Evolutionary conservation across 2,797 vertebrate genomes (phyloP), one percentile per base, ranked within the genome.

Genomic region (Rallus crepitans): DNA sequence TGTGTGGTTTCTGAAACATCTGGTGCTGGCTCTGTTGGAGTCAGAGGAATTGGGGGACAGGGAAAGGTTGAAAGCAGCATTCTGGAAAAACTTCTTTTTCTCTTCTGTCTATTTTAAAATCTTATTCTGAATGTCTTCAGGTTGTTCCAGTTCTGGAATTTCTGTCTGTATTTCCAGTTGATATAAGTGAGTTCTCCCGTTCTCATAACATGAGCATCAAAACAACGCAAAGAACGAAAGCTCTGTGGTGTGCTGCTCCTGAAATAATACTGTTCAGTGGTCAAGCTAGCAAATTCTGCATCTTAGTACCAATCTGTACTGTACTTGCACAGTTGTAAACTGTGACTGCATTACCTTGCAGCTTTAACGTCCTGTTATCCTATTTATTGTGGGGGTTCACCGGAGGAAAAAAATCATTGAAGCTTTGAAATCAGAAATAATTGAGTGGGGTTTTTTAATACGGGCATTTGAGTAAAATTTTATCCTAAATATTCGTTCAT

Each of bases 1-100:
- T 75, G 75, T 87, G 89, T 70, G 71, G 71, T 87, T 97, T 89
- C 60, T 94, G 92, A 93, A 94, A 93, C 71, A 89, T 90, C 94
- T 96, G 92, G 63, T 87, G 59, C 48, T 94, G 86, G 78, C 88
- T 95, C 70, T 70, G 86, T 12, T 79, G 88, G 86, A 92, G 66
- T 25, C 24, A 84, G 68, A 89, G 60, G 33, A 88, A 27, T 52
- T 15, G 23, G 27, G 33, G 40, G 24, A 64, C 1, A 6, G 50
- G 16, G 59, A 68, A 70, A 25, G 31, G 12, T 45, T 18, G 25
- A 30, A 82, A 39, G 71, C 77, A 87, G 20, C 28, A 37, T 91
- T 85, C 84, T 86, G 86, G 82, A 68, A 94, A 88, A 91, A 31
- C 4, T 40, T 14, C n/a, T 57, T 94, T 94, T 73, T 57, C 45